phyloP scores from a whole-genome alignment of 2,113 vertebrate genomes.

The Mixornis gularis region DNA sequence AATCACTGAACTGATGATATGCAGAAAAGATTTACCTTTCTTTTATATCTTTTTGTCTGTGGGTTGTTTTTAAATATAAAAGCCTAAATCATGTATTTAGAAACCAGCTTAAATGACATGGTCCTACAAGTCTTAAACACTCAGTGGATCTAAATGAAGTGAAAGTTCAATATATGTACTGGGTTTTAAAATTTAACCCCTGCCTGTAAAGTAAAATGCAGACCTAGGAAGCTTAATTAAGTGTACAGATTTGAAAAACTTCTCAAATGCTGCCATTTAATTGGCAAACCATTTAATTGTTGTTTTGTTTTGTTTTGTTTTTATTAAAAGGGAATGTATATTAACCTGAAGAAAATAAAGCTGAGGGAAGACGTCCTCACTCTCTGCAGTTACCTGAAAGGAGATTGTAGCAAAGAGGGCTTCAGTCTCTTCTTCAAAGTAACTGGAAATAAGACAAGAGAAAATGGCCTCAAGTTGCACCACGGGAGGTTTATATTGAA shows the following conservation, averaged over 20 bases:
- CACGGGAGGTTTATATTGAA: neutral
- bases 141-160: neutral
- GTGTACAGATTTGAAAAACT: neutral
- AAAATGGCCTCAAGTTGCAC: neutral
- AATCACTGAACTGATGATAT: accelerated
- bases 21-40: neutral
- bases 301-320: neutral
- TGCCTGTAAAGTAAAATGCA: neutral
- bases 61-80: neutral
- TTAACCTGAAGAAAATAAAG: neutral
- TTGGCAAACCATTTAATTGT: neutral
- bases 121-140: neutral
- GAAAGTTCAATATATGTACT: neutral
- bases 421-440: neutral
- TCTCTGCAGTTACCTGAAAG: neutral
- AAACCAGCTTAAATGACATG: neutral
- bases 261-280: neutral
- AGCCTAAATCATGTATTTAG: neutral
- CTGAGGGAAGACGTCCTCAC: neutral
- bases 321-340: neutral
- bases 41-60: neutral
- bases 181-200: neutral
- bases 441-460: too few relatives aligned
- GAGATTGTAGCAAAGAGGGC: neutral
- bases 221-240: neutral